Evolutionary conservation across 2,113 vertebrate genomes (phyloP), one percentile per base, ranked within the genome.

Genomic region (Myrmecobius fasciatus): DNA sequence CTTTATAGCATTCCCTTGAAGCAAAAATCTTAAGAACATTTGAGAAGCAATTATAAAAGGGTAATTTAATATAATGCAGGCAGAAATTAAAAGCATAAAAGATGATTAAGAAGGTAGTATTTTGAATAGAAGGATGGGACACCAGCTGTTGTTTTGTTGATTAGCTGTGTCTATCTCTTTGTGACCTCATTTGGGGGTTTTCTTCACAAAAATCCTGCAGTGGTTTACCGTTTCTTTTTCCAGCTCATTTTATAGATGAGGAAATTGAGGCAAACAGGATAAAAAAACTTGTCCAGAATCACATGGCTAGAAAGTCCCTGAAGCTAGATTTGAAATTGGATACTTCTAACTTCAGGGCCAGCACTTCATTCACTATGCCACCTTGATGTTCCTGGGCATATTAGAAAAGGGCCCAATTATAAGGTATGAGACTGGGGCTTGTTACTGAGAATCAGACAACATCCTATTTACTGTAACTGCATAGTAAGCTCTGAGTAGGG

Each of bases 11-110:
- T 67, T 67, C 31, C 31, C 12, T 22, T 36, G 31, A 67, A 36
- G 14, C 17, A 67, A 95, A 93, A 54, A 52, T 89, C 51, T 53
- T 51, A 94, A 53, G 56, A 52, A 52, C 36, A 53, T 89, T 90
- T 60, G 25, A 36, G 46, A 28, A 90, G 51, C 53, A 91, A 67
- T n/a, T 56, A 25, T 8, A 90, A 52, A 92, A 67, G 47, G 91
- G n/a, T 91, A 53, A 88, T 89, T 90, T 93, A 89, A 75, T 51
- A 24, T 36, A 75, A 54, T 90, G 36, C 9, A 36, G 67, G 67
- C 75, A 91, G 47, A 46, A 43, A 3, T 36, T 43, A 26, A 3
- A 83, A 83, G n/a, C 25, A 31, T 93, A 52, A 56, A 89, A 83
- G 48, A 26, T 22, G 25, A 92, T 94, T 48, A 89, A 90, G 54